These are phyloP conservation scores for Nothura maculosa DNA, from an alignment of 2,797 vertebrate genomes.

Conservation along the genomic window DNA sequence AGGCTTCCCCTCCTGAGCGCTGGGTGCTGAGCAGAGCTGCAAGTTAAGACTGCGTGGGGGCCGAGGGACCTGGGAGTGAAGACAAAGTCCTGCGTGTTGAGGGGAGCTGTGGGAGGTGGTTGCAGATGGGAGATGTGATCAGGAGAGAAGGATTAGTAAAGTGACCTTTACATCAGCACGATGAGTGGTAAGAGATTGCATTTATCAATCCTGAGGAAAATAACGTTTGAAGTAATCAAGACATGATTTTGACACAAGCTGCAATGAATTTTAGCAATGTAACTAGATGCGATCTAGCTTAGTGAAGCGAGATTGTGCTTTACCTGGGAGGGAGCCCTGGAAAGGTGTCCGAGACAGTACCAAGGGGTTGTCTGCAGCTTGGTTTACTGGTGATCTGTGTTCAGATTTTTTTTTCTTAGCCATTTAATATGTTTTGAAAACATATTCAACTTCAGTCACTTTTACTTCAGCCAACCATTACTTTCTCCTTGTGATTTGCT, in stretches of 20 bases:
- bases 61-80: conserved; percentile 11
- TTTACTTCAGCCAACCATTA: neutral
- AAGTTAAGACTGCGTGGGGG: neutral
- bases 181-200: neutral
- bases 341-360: neutral
- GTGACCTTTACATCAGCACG: conserved; percentile 17
- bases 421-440: neutral
- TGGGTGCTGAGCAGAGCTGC: neutral
- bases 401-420: neutral
- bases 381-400: neutral
- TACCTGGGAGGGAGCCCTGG: neutral
- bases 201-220: neutral
- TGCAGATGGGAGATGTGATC: neutral
- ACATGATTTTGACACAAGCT: neutral
- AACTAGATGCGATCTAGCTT: neutral
- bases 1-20: neutral
- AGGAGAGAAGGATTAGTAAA: conserved; percentile 31
- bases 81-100: conserved; percentile 1
- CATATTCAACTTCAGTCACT: neutral
- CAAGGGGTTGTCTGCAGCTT: neutral
- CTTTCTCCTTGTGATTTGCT: neutral
- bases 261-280: neutral
- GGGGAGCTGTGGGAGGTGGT: neutral
- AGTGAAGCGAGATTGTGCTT: neutral
- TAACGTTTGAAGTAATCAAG: neutral